Evolutionary conservation across 2,113 vertebrate genomes (phyloP), one percentile per base, ranked within the genome.

Genomic region (Fregata magnificens): DNA sequence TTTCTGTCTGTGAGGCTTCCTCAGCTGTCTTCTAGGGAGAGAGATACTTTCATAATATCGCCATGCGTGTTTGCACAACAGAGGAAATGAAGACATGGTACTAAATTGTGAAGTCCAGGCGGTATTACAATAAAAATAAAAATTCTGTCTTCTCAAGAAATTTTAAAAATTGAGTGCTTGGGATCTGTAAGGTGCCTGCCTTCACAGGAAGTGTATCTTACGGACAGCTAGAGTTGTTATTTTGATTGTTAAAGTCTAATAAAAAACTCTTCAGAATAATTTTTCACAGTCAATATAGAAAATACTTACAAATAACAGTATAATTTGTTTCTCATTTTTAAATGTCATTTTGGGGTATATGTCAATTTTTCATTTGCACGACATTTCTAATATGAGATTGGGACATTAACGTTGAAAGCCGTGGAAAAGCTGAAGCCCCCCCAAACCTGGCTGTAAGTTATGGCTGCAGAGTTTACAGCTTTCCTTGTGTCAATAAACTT

Each of bases 1-100:
- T 94, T 95, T 32, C 94, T 76, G 36, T 85, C 86, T 95, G 15
- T 71, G 71, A 95, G 45, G 77, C 25, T 95, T 91, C 56, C 49
- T 84, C 45, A 17, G 25, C 49, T 40, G 36, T 88, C 36, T 91
- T 77, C 58, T 72, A 52, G 50, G n/a, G n/a, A 65, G 59, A 69
- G 45, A 87, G 52, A 65, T 21, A 8, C 28, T 82, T 92, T 72
- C 8, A 49, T 77, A 91, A 69, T 74, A 45, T 58, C n/a, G 34
- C 50, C 58, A 53, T 0, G 5, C 6, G 2, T 85, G 38, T 86
- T 93, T 87, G 89, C 88, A 85, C 70, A 87, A 28, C 16, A 76
- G 40, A 79, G 25, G 36, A 79, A 49, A 29, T 36, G 32, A 88
- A 82, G 72, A 74, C 63, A 49, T 0, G 1, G 66, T 71, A 63